A percentile compares a stretch with the other conserved stretches of the same genome.
Evolutionary conservation across 2,888 invertebrate genomes (phyloP).

Genomic region (Aphodius granarius): DNA sequence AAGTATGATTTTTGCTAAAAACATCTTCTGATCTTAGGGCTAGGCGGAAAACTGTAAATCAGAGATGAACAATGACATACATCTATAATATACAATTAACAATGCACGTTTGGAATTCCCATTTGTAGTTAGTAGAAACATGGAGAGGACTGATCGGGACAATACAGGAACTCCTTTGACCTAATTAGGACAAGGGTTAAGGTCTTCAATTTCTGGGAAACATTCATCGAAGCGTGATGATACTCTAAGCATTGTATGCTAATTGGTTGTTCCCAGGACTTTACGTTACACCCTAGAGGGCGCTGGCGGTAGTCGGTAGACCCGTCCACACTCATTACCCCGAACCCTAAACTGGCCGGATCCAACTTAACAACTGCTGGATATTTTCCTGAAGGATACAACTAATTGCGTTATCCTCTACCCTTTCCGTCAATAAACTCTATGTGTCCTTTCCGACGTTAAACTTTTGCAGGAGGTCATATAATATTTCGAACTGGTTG

Average conservation of each 20-base stretch:
- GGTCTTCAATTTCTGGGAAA: constrained; percentile 34
- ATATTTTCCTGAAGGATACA: constrained; percentile 45
- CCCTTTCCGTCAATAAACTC: constrained; percentile 4
- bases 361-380: constrained; percentile 44
- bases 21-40: too few relatives aligned
- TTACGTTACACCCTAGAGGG: constrained; percentile 41
- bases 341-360: constrained; percentile 38
- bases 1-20: too few relatives aligned
- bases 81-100: background rate
- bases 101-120: background rate
- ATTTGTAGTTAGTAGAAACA: background rate
- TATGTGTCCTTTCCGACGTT: background rate
- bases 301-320: constrained; percentile 31
- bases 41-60: too few relatives aligned
- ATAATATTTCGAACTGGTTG: background rate
- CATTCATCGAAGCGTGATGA: constrained; percentile 37
- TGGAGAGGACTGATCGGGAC: background rate
- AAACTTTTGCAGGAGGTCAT: background rate
- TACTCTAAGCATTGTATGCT: constrained; percentile 46
- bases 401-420: constrained; percentile 47
- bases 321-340: constrained; percentile 45
- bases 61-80: too few relatives aligned
- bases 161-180: constrained; percentile 24
- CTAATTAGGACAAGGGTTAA: constrained; percentile 31
- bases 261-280: constrained; percentile 44